Percentiles rank a stretch among this genome's conserved stretches.
Evolutionary conservation across 2,797 vertebrate species (phyloP).

Genomic region (Notolabrus celidotus): DNA sequence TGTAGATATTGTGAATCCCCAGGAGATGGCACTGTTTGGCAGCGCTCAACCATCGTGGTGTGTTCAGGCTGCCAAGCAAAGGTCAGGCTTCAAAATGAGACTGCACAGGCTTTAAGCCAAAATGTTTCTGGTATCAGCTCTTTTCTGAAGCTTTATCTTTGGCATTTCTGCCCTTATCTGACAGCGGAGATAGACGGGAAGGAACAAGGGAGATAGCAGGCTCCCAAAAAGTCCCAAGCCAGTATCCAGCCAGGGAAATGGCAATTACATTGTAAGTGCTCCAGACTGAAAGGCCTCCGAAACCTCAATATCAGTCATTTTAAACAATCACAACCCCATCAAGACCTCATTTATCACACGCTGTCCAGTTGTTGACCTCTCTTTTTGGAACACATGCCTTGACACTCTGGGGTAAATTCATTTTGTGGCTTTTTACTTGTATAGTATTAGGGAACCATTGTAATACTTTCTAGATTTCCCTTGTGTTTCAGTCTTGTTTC

Average conservation of each 20-base stretch:
- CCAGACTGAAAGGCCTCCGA: neutral
- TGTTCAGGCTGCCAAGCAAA: slow-evolving; percentile 22
- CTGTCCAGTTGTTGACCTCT: slow-evolving; percentile 3
- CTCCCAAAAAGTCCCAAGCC: neutral
- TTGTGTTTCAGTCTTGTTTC: no score
- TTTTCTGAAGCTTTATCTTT: slow-evolving; percentile 23
- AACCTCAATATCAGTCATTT: slow-evolving; percentile 5
- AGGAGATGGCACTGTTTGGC: slow-evolving; percentile 78
- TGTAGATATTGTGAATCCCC: slow-evolving; percentile 59
- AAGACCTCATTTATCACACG: neutral
- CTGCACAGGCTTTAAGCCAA: slow-evolving; percentile 34
- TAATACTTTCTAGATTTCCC: no score
- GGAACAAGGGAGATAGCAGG: neutral
- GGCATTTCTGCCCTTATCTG: slow-evolving; percentile 30
- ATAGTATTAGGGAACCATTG: no score
- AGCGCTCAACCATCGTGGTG: slow-evolving; percentile 32
- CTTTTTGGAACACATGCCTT: slow-evolving; percentile 5
- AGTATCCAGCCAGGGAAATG: slow-evolving; percentile 9
- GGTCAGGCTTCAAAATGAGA: slow-evolving; percentile 42
- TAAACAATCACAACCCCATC: neutral
- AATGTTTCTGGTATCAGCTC: slow-evolving; percentile 33
- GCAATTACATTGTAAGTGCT: neutral
- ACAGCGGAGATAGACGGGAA: slow-evolving; percentile 8
- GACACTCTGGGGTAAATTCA: slow-evolving; percentile 9
- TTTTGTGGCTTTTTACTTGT: no score